Base-by-base conservation (phyloP, 1,140 invertebrate genomes). In the Musca vetustissima region DNA sequence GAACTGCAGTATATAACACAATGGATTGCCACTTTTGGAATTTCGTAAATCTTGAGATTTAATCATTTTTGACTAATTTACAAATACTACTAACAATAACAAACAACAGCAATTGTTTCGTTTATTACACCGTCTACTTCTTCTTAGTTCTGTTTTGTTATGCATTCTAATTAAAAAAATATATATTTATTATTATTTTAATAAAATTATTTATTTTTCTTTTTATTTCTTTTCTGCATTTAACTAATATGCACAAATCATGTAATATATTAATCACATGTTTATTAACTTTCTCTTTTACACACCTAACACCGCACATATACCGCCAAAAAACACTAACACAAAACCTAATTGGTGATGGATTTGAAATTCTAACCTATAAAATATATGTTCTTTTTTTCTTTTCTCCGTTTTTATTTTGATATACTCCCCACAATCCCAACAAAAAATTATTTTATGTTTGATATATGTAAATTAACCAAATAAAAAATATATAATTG, bases 221-320 rank as follows among this genome's bases (percentile, higher is more conserved):
- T 36, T 57, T 53, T 49, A 17, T 69, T 64, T 69, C 50, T 22
- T 47, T 52, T 65, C 24, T 17, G 9, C 4, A n/a, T n/a, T n/a
- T n/a, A n/a, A n/a, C 53, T 43, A 43, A 43, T 13, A 43, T 2
- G 13, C 36, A 43, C 36, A 43, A 43, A 43, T 43, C 36, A 43
- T 43, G 4, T 43, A 43, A 43, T 2, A 11, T 43, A 8, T 13
- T 43, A 43, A 43, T 2, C 36, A n/a, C n/a, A n/a, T n/a, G n/a
- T 2, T 43, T 43, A 6, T 11, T 43, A 6, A 32, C 11, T 43
- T 19, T 52, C 21, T 52, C n/a, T 9, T 7, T 52, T 55, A 14
- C 53, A 21, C 28, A 3, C 28, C 3, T 4, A 32, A 32, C 3
- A 32, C 22, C 24, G 14, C 21, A 55, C 53, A 21, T 22, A 24